phyloP scores from a whole-genome alignment of 2,888 invertebrate genomes.

The Drosophila ustulata region DNA sequence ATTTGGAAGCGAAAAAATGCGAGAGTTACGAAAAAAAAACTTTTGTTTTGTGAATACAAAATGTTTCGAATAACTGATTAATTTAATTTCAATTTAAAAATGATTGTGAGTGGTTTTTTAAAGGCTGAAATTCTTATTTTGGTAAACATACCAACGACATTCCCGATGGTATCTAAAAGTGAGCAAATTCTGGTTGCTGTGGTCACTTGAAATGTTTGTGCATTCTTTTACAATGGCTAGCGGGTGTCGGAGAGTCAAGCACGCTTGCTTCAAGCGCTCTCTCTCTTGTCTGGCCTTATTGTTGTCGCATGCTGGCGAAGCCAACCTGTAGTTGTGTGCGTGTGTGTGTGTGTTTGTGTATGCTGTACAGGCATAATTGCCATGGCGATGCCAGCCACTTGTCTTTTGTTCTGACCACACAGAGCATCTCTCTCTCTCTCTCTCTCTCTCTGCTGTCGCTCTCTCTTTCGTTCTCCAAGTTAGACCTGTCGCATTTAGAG shows the following conservation, averaged over 20 bases:
- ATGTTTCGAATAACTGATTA: too few relatives aligned
- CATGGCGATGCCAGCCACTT: slow-evolving; percentile 40
- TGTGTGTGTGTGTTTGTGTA: slow-evolving; percentile 9
- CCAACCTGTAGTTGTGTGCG: slow-evolving; percentile 44
- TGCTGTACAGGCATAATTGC: slow-evolving; percentile 33
- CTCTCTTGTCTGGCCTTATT: slow-evolving; percentile 40
- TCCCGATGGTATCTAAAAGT: too few relatives aligned
- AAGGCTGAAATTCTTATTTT: too few relatives aligned
- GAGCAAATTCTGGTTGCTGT: too few relatives aligned
- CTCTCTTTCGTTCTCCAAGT: not conserved
- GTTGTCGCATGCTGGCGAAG: slow-evolving; percentile 50
- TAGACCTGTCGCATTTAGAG: slow-evolving; percentile 34
- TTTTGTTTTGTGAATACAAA: too few relatives aligned
- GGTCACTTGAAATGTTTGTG: too few relatives aligned
- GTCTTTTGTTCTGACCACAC: slow-evolving; percentile 40
- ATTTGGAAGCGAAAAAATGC: too few relatives aligned
- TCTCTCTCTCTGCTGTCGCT: not conserved
- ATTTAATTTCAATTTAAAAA: too few relatives aligned
- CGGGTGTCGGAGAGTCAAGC: not conserved
- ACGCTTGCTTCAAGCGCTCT: not conserved
- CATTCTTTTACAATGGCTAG: too few relatives aligned
- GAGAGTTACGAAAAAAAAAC: too few relatives aligned
- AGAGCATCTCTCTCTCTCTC: not conserved
- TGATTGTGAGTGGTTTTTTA: too few relatives aligned
- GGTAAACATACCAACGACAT: too few relatives aligned